Evolutionary conservation across 1,140 invertebrate genomes (phyloP).

Genomic region (Brachystomella parvula): DNA sequence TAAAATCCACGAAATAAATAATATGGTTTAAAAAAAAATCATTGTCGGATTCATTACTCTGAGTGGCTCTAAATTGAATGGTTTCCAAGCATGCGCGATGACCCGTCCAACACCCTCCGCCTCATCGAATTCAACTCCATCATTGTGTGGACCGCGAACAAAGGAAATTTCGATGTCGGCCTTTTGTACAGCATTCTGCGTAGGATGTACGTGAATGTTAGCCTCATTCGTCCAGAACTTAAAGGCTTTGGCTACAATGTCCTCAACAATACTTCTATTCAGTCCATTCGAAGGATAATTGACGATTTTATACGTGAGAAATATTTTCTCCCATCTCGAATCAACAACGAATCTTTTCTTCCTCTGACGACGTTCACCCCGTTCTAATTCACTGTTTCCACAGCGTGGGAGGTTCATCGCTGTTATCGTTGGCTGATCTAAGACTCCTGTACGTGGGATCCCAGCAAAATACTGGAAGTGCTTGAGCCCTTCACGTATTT

Average conservation of each 20-base stretch:
- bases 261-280: not conserved
- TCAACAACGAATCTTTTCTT: not conserved
- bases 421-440: not conserved
- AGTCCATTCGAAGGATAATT: not conserved
- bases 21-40: not conserved
- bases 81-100: conserved; percentile 11
- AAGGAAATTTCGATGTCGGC: conserved; percentile 12
- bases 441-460: not conserved
- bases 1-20: not conserved
- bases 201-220: not conserved
- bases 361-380: not conserved
- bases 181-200: no score
- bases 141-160: not conserved
- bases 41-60: not conserved
- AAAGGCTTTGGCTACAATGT: not conserved
- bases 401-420: conserved; percentile 10
- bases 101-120: not conserved
- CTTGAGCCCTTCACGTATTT: not conserved
- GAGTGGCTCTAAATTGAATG: not conserved
- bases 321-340: conserved; percentile 10
- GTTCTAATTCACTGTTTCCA: not conserved
- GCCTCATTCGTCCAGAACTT: not conserved
- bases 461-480: conserved; percentile 13
- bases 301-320: conserved; percentile 1
- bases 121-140: conserved; percentile 6